Evolutionary conservation across 2,888 invertebrate species (phyloP).

Genomic region (Iphiclides podalirius): DNA sequence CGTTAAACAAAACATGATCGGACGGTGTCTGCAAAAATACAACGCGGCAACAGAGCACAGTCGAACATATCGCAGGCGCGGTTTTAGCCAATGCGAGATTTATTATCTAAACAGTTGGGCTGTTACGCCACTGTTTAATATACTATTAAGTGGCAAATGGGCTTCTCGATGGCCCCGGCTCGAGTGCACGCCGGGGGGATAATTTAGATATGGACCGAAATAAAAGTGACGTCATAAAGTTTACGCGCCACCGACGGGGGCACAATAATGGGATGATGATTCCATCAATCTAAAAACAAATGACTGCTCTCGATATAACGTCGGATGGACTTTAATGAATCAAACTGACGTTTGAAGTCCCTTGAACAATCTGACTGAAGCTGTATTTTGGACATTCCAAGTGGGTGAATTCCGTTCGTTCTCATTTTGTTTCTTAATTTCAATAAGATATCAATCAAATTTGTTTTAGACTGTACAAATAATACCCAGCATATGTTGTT

Average conservation of each 20-base stretch:
- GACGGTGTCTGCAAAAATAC: conserved; percentile 24
- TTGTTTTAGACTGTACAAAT: no score
- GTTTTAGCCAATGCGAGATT: conserved; percentile 36
- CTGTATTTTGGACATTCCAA: no score
- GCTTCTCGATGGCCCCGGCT: conserved; percentile 16
- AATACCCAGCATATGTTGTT: no score
- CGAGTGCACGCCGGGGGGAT: conserved; percentile 12
- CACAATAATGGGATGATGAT: conserved; percentile 1
- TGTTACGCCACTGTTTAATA: conserved; percentile 28
- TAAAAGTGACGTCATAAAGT: conserved; percentile 6
- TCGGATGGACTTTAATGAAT: background rate
- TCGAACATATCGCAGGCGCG: conserved; percentile 25
- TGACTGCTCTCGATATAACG: background rate
- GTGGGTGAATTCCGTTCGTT: background rate
- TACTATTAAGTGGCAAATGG: conserved; percentile 33
- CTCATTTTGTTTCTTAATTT: background rate
- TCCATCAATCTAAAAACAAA: conserved; percentile 6
- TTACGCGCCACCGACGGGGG: background rate
- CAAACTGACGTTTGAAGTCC: background rate
- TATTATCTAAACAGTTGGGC: conserved; percentile 37
- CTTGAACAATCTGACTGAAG: no score
- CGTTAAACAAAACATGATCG: conserved; percentile 15
- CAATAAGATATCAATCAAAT: no score
- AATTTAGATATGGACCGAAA: conserved; percentile 10
- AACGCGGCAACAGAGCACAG: conserved; percentile 1